Conservation (phyloP, 2,113 vertebrate genomes). For the Fulica atra region DNA sequence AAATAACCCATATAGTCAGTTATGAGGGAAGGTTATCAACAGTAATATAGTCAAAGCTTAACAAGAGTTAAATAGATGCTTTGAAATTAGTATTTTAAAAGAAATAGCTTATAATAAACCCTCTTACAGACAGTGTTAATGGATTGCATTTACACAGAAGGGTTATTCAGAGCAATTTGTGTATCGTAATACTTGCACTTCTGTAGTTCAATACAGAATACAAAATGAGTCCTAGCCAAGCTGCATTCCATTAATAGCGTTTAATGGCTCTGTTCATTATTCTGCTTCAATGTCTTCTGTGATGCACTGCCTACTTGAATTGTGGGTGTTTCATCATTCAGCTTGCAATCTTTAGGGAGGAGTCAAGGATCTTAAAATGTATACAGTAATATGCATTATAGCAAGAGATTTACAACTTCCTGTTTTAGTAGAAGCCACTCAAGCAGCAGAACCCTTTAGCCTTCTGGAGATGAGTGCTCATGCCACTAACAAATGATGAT, state of each 20-base stretch:
- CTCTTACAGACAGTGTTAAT: background rate
- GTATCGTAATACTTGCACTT: background rate
- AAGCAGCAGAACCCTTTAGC: background rate
- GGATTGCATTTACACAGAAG: background rate
- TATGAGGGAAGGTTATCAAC: background rate
- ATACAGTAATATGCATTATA: background rate
- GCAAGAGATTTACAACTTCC: background rate
- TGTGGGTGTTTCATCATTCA: background rate
- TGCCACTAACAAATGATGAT: background rate
- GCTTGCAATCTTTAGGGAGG: background rate
- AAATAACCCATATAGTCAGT: background rate
- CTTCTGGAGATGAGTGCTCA: background rate
- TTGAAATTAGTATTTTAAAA: slow-evolving; percentile 38
- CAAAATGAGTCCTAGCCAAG: background rate
- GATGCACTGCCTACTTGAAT: background rate
- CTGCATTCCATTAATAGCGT: background rate
- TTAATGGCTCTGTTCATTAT: background rate
- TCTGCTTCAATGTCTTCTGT: background rate
- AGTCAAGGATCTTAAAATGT: background rate
- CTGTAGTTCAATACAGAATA: background rate
- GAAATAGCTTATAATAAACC: slow-evolving; percentile 3
- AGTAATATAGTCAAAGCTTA: slow-evolving; percentile 8
- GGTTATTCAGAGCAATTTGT: background rate
- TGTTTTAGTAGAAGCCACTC: background rate
- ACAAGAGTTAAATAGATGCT: slow-evolving; percentile 2